phyloP scores from a whole-genome alignment of 2,113 vertebrate species.

The Penelope pileata region DNA sequence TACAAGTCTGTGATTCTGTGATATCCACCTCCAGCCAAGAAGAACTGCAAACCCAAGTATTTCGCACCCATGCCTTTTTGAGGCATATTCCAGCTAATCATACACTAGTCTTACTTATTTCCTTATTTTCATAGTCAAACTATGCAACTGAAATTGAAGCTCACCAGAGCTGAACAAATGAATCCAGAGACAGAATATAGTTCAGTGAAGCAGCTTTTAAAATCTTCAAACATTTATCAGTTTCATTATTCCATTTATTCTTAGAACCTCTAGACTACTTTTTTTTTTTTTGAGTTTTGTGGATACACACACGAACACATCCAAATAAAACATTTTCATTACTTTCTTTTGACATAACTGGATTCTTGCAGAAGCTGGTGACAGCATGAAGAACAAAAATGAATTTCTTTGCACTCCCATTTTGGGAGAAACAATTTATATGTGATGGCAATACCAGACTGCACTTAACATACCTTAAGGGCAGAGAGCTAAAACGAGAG shows the following conservation, averaged over 20 bases:
- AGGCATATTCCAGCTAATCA: background rate
- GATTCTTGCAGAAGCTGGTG: constrained; percentile 34
- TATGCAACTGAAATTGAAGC: background rate
- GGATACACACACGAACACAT: background rate
- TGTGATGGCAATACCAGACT: constrained; percentile 45
- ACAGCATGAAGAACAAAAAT: constrained; percentile 18
- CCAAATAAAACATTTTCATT: background rate
- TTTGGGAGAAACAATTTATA: constrained; percentile 6
- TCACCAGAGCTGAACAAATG: background rate
- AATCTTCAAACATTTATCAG: background rate
- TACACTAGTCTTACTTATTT: background rate
- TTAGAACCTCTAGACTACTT: background rate
- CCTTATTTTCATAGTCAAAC: background rate
- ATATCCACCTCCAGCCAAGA: background rate
- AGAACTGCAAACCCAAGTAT: background rate
- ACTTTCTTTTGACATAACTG: background rate
- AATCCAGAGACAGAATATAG: background rate
- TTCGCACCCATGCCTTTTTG: background rate
- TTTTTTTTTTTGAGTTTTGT: background rate
- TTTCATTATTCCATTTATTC: background rate
- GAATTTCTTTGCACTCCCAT: constrained; percentile 40
- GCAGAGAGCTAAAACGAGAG: constrained; percentile 43
- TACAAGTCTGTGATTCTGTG: too few relatives aligned
- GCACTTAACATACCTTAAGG: constrained; percentile 20
- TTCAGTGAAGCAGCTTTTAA: background rate